These are phyloP conservation scores for Moxostoma hubbsi DNA, from an alignment of 2,797 vertebrate genomes.

Conservation along the genomic window DNA sequence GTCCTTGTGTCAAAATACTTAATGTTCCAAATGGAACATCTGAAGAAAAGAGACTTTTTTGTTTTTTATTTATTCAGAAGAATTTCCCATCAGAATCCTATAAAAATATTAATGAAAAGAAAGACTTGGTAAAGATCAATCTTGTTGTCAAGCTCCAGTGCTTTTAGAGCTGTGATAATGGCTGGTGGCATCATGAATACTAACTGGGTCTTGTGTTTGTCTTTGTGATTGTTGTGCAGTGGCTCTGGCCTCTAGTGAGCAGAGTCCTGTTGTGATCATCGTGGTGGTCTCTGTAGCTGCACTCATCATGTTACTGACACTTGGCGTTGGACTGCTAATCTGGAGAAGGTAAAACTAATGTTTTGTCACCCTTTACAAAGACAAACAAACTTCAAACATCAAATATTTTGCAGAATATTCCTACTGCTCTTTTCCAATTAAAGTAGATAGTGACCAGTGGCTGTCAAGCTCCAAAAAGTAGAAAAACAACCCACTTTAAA, in stretches of 20 bases:
- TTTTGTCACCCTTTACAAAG: background rate
- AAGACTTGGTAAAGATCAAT: conserved; percentile 28
- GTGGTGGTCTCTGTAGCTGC: conserved; percentile 85
- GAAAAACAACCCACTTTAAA: background rate
- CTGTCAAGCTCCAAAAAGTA: background rate
- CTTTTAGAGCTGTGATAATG: conserved; percentile 47
- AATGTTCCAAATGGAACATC: background rate
- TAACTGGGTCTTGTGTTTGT: conserved; percentile 48
- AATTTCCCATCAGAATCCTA: conserved; percentile 17
- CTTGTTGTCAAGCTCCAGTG: conserved; percentile 43
- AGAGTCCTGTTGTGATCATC: conserved; percentile 86
- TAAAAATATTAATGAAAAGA: conserved; percentile 40
- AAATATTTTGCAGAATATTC: background rate
- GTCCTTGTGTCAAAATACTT: background rate
- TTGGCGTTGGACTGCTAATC: conserved; percentile 84
- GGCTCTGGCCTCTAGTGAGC: conserved; percentile 85
- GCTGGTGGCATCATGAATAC: conserved; percentile 43
- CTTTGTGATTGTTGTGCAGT: conserved; percentile 67
- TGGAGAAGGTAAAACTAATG: conserved; percentile 87
- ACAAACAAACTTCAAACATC: background rate
- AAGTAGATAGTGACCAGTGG: background rate
- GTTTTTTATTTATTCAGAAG: background rate
- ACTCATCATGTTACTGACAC: conserved; percentile 87
- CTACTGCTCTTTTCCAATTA: background rate
- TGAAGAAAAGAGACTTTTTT: background rate